Percentiles rank a stretch among this genome's conserved stretches.
Conservation (phyloP, 2,113 vertebrate genomes). For the Hylia prasina region DNA sequence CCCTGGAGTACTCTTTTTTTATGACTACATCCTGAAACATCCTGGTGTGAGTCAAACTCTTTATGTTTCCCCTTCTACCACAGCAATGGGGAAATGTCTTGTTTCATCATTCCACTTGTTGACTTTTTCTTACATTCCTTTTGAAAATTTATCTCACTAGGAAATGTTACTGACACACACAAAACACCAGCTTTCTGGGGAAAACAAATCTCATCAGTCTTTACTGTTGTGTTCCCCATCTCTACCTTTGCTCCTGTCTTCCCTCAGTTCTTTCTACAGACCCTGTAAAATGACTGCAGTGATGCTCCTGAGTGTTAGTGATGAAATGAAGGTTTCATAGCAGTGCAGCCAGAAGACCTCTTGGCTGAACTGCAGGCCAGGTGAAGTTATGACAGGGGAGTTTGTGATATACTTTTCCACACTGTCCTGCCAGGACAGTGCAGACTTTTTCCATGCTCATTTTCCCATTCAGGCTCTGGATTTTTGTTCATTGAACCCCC, state of each 20-base stretch:
- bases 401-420: neutral
- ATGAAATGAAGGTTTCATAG: neutral
- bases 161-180: neutral
- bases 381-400: neutral
- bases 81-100: neutral
- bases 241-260: neutral
- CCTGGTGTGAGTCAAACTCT: neutral
- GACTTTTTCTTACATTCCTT: neutral
- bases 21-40: neutral
- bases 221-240: neutral
- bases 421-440: neutral
- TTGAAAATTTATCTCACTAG: neutral
- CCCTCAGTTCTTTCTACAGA: neutral
- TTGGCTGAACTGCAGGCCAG: neutral
- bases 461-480: neutral
- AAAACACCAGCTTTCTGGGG: neutral
- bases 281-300: neutral
- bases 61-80: neutral
- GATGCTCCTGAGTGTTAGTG: neutral
- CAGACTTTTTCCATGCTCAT: rapidly evolving
- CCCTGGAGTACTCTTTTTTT: neutral
- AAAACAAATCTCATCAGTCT: neutral
- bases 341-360: neutral
- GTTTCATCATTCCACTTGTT: neutral
- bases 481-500: neutral